phyloP scores from a whole-genome alignment of 2,888 invertebrate species.

The Calameuta filiformis region DNA sequence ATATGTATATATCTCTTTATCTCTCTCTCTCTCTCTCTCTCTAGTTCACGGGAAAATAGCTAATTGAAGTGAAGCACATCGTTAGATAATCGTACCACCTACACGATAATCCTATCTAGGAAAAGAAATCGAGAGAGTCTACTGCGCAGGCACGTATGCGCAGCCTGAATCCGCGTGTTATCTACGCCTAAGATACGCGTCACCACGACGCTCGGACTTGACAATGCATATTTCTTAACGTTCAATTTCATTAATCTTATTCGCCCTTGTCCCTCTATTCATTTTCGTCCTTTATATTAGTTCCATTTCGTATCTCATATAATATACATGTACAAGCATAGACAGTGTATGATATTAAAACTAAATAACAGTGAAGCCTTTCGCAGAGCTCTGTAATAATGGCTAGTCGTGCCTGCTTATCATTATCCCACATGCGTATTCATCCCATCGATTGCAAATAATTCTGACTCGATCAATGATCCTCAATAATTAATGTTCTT shows the following conservation, averaged over 20 bases:
- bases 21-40: no score
- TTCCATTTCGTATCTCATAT: constrained; percentile 9
- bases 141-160: neutral
- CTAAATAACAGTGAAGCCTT: constrained; percentile 24
- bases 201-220: no score
- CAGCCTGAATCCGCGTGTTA: neutral
- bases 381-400: constrained; percentile 14
- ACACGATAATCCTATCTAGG: neutral
- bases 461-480: no score
- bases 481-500: no score
- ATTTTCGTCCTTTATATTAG: constrained; percentile 9
- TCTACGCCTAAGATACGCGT: no score
- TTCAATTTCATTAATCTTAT: no score
- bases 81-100: neutral
- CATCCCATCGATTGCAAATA: no score
- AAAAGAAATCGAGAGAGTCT: neutral
- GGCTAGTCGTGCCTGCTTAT: constrained; percentile 6
- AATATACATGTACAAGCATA: constrained; percentile 20
- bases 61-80: neutral
- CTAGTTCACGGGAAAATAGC: no score
- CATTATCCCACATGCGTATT: no score
- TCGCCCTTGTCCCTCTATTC: no score
- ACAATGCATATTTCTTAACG: no score
- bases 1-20: no score
- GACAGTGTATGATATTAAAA: constrained; percentile 22